These are phyloP conservation scores for Drosophila sordidapex DNA, from an alignment of 2,888 invertebrate genomes.

Conservation along the genomic window DNA sequence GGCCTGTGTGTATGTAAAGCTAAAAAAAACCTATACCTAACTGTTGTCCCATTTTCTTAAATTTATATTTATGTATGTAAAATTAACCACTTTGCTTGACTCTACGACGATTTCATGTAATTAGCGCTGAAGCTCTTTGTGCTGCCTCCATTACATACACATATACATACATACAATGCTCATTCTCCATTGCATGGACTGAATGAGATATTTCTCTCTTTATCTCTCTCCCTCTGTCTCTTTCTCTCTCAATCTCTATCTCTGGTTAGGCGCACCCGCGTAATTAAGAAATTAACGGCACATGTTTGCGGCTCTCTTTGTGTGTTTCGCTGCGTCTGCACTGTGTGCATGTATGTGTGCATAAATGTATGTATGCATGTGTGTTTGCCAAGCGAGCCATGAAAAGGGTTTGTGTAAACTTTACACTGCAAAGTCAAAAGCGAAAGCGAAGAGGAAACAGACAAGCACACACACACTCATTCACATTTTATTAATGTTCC, in stretches of 20 bases:
- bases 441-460: conserved; percentile 71
- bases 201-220: conserved; percentile 48
- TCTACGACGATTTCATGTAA: conserved; percentile 66
- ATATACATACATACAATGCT: neutral
- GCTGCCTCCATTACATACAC: conserved; percentile 1
- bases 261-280: conserved; percentile 59
- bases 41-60: conserved; percentile 42
- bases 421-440: conserved; percentile 67
- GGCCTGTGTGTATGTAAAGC: conserved; percentile 37
- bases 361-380: neutral
- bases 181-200: conserved; percentile 32
- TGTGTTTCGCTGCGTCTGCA: conserved; percentile 28
- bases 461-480: conserved; percentile 31
- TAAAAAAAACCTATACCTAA: conserved; percentile 43
- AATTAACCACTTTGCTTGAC: conserved; percentile 76
- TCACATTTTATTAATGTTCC: neutral
- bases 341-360: conserved; percentile 13
- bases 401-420: conserved; percentile 69
- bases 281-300: conserved; percentile 80
- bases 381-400: conserved; percentile 60
- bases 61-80: conserved; percentile 36
- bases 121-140: conserved; percentile 52
- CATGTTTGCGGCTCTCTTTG: conserved; percentile 68
- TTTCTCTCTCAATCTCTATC: conserved; percentile 26
- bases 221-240: conserved; percentile 22